Evolutionary conservation across 2,888 invertebrate species (phyloP), one percentile per base, ranked within the genome.

Genomic region (Scaptodrosophila latifasciaeformis): DNA sequence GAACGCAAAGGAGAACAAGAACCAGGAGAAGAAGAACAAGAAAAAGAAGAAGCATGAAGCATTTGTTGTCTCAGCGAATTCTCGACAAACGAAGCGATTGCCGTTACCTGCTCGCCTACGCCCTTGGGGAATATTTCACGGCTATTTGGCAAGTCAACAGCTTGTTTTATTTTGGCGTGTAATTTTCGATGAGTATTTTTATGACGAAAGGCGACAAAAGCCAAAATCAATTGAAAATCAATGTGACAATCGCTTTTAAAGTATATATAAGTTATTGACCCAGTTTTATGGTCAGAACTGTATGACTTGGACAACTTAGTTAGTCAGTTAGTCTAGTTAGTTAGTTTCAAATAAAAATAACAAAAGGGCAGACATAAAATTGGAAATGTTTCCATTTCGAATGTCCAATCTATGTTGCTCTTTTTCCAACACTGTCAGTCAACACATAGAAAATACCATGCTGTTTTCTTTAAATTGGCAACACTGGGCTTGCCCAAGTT

Each of bases 121-220:
- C 77, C 76, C 75, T 67, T 55, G 59, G 80, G 77, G 80, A 76
- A 77, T 80, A 80, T 77, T 80, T 77, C 76, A 76, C 78, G 78
- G 76, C 77, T 80, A 80, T 76, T 76, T 76, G 80, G 76, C 80
- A 77, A 76, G 76, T 76, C 76, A 76, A 80, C 76, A 76, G 80
- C 80, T 76, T 79, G 76, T 76, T 76, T 79, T 69, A 71, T 69
- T 72, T 61, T 49, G 63, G 51, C 74, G 53, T 67, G 74, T 76
- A 72, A 76, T 72, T 72, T 67, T 72, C 77, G 72, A 65, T 71
- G 74, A 76, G 79, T 62, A 66, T 79, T 72, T 79, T 76, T 79
- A 76, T 77, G 80, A 64, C 64, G 51, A 54, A 37, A 54, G 62
- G 65, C 64, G 62, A 66, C 64, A 65, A 59, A 61, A 56, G 65